phyloP scores from a whole-genome alignment of 1,140 invertebrate species.

The Drosophila busckii region DNA sequence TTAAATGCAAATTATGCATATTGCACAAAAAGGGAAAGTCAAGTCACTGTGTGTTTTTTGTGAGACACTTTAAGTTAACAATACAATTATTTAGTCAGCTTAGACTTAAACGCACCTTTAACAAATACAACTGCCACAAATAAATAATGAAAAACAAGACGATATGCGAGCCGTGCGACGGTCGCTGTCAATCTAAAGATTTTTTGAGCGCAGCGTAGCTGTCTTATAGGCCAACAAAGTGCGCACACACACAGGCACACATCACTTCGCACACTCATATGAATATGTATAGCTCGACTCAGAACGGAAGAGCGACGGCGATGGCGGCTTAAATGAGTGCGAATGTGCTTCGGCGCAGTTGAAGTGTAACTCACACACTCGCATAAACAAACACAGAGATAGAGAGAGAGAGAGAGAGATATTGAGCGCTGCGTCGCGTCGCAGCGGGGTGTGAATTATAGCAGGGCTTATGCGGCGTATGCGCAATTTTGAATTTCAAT shows the following conservation, averaged over 20 bases:
- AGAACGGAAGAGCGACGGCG: conserved; percentile 36
- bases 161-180: conserved; percentile 51
- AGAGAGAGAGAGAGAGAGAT: background rate
- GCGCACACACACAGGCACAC: background rate
- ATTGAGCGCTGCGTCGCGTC: too few relatives aligned
- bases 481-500: conserved; percentile 58
- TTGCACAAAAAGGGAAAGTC: too few relatives aligned
- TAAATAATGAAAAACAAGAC: conserved; percentile 4
- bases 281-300: background rate
- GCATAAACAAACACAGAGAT: background rate
- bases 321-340: conserved; percentile 36
- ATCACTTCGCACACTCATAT: background rate
- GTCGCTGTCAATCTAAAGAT: conserved; percentile 66
- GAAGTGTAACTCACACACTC: conserved; percentile 9
- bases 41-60: too few relatives aligned
- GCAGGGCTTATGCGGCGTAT: conserved; percentile 64
- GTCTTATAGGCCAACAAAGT: conserved; percentile 50
- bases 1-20: too few relatives aligned
- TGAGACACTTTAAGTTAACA: too few relatives aligned
- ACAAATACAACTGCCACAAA: conserved; percentile 1
- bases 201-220: conserved; percentile 44
- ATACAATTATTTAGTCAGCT: too few relatives aligned
- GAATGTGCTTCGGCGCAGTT: conserved; percentile 48
- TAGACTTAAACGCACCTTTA: conserved; percentile 4
- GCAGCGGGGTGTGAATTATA: conserved; percentile 57